Evolutionary conservation across 2,797 vertebrate genomes (phyloP).

Genomic region (Acanthornis magna): DNA sequence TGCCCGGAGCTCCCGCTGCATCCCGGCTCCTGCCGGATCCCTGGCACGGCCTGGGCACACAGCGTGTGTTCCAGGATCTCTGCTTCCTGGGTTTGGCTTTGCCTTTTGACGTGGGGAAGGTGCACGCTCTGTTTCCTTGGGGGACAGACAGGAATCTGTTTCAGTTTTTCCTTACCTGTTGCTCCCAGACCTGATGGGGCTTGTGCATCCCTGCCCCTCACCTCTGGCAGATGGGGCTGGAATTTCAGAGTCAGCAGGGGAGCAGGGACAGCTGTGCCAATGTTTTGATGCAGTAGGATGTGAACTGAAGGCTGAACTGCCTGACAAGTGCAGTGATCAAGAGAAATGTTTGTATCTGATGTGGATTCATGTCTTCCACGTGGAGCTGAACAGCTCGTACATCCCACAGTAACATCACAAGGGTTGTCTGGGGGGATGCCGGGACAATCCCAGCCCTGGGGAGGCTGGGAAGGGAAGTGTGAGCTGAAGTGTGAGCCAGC

Average conservation of each 20-base stretch:
- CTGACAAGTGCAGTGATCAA: background rate
- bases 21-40: fast-evolving
- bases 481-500: background rate
- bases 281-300: background rate
- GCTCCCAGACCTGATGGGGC: background rate
- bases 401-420: background rate
- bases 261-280: background rate
- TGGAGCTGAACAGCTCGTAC: background rate
- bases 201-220: background rate
- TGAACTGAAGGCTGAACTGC: background rate
- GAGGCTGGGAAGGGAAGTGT: background rate
- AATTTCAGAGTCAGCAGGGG: background rate
- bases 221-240: background rate
- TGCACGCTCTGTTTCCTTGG: fast-evolving
- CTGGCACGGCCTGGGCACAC: fast-evolving
- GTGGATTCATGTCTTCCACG: fast-evolving
- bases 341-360: fast-evolving
- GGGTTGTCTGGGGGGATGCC: background rate
- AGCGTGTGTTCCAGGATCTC: fast-evolving
- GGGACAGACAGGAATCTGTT: background rate
- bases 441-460: background rate
- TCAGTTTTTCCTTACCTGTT: background rate
- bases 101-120: background rate
- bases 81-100: background rate
- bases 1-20: background rate